Evolutionary conservation across 2,888 invertebrate genomes (phyloP).

Genomic region (Spilosoma lubricipeda): DNA sequence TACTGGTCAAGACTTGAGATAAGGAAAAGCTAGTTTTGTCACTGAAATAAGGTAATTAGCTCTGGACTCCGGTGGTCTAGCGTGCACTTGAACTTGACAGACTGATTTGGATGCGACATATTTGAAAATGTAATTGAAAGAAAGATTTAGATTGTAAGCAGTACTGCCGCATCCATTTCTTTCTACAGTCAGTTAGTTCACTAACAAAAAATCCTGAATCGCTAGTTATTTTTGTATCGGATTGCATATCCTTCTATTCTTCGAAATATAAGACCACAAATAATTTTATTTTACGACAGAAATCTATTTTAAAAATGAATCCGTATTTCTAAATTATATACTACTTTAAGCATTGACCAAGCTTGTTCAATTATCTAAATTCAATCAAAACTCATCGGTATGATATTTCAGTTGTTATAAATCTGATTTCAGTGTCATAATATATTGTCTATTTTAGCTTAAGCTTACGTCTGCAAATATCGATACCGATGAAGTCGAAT

Average conservation of each 20-base stretch:
- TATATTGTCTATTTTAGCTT: conserved; percentile 14
- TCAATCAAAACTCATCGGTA: conserved; percentile 30
- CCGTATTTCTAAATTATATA: conserved; percentile 46
- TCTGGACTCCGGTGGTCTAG: conserved; percentile 80
- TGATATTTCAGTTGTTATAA: conserved; percentile 33
- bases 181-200: conserved; percentile 38
- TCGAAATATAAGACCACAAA: conserved; percentile 49
- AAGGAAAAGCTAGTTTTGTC: conserved; percentile 84
- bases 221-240: conserved; percentile 59
- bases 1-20: conserved; percentile 68
- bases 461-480: conserved; percentile 12
- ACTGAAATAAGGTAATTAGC: conserved; percentile 76
- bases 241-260: conserved; percentile 48
- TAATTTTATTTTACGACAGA: conserved; percentile 51
- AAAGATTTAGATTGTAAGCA: conserved; percentile 19
- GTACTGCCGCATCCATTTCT: conserved; percentile 18
- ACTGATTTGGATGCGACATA: conserved; percentile 25
- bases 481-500: conserved; percentile 9
- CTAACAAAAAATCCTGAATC: conserved; percentile 47
- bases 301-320: conserved; percentile 36
- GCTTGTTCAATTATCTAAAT: conserved; percentile 48
- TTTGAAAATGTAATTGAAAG: conserved; percentile 20
- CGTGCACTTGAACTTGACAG: conserved; percentile 50
- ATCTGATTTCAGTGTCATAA: conserved; percentile 9
- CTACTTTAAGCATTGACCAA: conserved; percentile 48